Evolutionary conservation across 2,113 vertebrate species (phyloP), one percentile per base, ranked within the genome.

Genomic region (Limanda limanda): DNA sequence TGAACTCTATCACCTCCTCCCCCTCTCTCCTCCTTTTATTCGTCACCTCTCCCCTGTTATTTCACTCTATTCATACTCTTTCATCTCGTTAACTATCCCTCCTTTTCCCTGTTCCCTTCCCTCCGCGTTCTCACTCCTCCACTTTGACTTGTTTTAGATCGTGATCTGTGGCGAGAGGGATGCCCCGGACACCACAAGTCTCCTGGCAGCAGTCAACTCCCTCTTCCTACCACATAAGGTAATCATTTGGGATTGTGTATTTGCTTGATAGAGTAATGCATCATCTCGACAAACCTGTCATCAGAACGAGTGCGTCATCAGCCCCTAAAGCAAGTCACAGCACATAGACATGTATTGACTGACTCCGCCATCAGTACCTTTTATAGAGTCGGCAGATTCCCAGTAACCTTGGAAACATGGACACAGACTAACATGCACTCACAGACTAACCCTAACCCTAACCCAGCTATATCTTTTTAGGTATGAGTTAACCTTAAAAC

Each of bases 161-260:
- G 86, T 98, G 79, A 94, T 99, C 91, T 96, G 96, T 70, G 96
- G 97, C 31, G 93, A 95, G 76, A 95, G 91, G n/a, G 94, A 95
- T 66, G 92, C 94, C 66, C 93, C 94, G 18, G 97, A 97, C 88
- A 98, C 97, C 1, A 88, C 88, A 23, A 92, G 92, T 68, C 92
- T 99, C 78, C 77, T 97, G 51, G 91, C 84, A 67, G 94, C 94
- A 0, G 91, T 97, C 75, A 94, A 81, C 83, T 95, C 96, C 0
- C 58, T 96, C 66, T 98, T 95, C 78, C 75, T 95, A 52, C 97
- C 96, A 4, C 95, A 96, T 84, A 97, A 97, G 95, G 97, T 96
- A 92, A 90, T 86, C 62, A 1, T 74, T 40, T 24, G 1, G 14
- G 14, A 21, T 54, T 45, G 12, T 58, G 18, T 68, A 47, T 68